Evolutionary conservation across 2,888 invertebrate genomes (phyloP), one percentile per base, ranked within the genome.

Genomic region (Laspeyria flexula): DNA sequence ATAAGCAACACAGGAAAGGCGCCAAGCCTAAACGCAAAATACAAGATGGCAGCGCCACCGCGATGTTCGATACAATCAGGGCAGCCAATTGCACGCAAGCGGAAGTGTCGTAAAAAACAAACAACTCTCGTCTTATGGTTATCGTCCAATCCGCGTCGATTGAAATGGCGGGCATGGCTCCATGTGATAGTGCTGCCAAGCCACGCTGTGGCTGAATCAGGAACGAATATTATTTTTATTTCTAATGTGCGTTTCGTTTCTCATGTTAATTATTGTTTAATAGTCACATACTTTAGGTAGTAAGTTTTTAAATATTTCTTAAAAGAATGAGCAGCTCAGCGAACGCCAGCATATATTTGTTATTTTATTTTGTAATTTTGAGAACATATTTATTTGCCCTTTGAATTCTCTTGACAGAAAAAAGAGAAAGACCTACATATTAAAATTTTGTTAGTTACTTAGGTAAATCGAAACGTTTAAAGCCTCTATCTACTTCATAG

Each of bases 1-100:
- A 81, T 83, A 85, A 88, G 82, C 81, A 81, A 90, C 81, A 90
- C 91, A 89, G 89, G 91, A 90, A 90, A 88, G 90, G 92, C 92
- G 92, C 90, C 88, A 92, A 92, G 92, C 89, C 73, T 87, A 88
- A 88, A 85, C 87, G 79, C 83, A 78, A 82, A 73, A 86, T 77
- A 77, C 67, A 86, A 89, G 89, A 90, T 88, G 89, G 90, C 86
- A 84, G 88, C 85, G 79, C 77, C 81, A 76, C 76, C 71, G 79
- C 76, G 64, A 68, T 48, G 55, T 58, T 55, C 59, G 62, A 68
- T 68, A 65, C 57, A 53, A 58, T 55, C 78, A 80, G 73, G 62
- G 60, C 71, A 60, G 78, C 88, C 89, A 90, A 66, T 66, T 48
- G 64, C 57, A 73, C 40, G 48, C 40, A 54, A 80, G 59, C 87